Conservation (phyloP, 1,140 invertebrate genomes). For the Scaptomyza hsui region DNA sequence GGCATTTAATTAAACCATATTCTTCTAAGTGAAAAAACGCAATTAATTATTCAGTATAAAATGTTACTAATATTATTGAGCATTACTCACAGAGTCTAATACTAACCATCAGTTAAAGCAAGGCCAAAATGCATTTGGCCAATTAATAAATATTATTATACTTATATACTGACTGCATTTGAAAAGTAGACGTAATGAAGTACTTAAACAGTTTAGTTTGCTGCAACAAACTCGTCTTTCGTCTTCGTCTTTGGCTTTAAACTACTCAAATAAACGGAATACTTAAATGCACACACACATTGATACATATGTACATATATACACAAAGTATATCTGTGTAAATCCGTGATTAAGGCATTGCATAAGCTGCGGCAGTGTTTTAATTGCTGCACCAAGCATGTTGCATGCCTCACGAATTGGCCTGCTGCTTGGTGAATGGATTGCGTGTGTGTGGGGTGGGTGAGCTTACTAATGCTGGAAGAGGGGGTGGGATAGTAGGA, state of each 20-base stretch:
- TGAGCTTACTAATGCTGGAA: neutral
- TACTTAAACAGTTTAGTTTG: constrained; percentile 33
- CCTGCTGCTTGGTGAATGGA: constrained; percentile 3
- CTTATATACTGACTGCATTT: neutral
- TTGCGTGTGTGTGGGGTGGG: neutral
- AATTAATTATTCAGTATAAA: too few species aligned
- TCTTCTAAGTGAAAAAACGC: too few species aligned
- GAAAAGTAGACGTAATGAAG: constrained; percentile 34
- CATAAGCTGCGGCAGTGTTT: constrained; percentile 46
- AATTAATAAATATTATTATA: neutral
- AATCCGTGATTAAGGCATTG: constrained; percentile 37
- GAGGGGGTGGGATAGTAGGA: neutral
- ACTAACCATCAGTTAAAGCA: too few species aligned
- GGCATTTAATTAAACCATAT: too few species aligned
- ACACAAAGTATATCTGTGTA: constrained; percentile 23
- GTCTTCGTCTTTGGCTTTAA: constrained; percentile 1
- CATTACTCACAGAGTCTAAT: too few species aligned
- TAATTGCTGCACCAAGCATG: constrained; percentile 37
- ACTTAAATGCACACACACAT: neutral
- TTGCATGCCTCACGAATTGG: constrained; percentile 47
- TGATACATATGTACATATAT: neutral
- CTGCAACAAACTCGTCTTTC: neutral
- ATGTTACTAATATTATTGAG: too few species aligned
- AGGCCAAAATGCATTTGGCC: neutral
- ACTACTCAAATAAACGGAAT: constrained; percentile 12